phyloP scores from a whole-genome alignment of 2,888 invertebrate species.

The Lasioglossum villosulum region DNA sequence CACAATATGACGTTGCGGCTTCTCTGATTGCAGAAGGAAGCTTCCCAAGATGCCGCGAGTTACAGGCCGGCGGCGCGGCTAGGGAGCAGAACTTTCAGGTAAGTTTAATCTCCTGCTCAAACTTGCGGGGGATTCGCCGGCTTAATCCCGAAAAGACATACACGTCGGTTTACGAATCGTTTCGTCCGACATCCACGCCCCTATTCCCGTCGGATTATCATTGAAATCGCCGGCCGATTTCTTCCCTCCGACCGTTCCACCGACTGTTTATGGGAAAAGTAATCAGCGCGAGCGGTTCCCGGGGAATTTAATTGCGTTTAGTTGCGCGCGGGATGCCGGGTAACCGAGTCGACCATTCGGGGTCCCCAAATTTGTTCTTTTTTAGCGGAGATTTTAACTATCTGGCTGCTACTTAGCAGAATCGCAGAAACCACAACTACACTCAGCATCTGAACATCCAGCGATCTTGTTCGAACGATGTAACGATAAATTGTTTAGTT shows the following conservation, averaged over 20 bases:
- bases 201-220: constrained; percentile 41
- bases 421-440: not conserved
- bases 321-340: not conserved
- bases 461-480: not conserved
- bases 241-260: not conserved
- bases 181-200: constrained; percentile 41
- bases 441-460: not conserved
- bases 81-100: constrained; percentile 37
- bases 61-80: not conserved
- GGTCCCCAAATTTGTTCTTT: not conserved
- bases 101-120: constrained; percentile 60
- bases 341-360: not conserved
- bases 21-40: constrained; percentile 51
- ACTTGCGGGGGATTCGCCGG: constrained; percentile 53
- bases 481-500: not conserved
- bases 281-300: not conserved
- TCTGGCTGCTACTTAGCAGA: not conserved
- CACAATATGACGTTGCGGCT: constrained; percentile 3
- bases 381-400: not conserved
- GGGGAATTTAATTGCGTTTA: constrained; percentile 10
- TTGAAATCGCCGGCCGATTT: constrained; percentile 8
- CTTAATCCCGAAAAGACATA: constrained; percentile 67
- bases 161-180: constrained; percentile 59
- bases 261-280: constrained; percentile 19
- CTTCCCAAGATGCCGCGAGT: constrained; percentile 28